Base-by-base conservation (phyloP, 2,888 invertebrate species). In the Synanthedon andrenaeformis region DNA sequence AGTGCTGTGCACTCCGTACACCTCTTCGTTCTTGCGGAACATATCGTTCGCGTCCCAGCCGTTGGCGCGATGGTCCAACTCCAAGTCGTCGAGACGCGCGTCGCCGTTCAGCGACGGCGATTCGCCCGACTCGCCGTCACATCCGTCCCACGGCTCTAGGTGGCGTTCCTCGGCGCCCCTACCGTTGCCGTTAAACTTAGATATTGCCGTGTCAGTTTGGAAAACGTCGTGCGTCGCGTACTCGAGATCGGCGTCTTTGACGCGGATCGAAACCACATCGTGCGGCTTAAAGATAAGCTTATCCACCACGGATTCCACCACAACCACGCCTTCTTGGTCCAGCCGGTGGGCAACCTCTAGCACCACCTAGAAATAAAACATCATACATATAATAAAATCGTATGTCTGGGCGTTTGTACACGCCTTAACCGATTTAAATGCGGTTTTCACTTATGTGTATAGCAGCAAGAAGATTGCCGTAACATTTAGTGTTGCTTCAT, bases 31-130 rank as follows among this genome's bases (percentile, higher is more conserved):
- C 51, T 51, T 51, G 35, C 51, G 19, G 84, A 99, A 99, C 98
- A 99, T 99, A 64, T 98, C 98, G 78, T 94, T 92, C 2, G 94
- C 94, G 88, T 97, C 96, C 98, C 99, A 99, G 56, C 98, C 98
- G 88, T 97, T 97, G 81, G 93, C 91, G 61, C 91, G 91, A 63
- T 91, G 89, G 70, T 94, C 94, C 55, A 94, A 79, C 62, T 92
- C 91, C 54, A 93, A 76, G 64, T 94, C 94, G 51, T 91, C 91
- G 55, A 91, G 89, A 35, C 90, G 88, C 51, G 89, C 89, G 66
- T 85, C 89, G 11, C 90, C 91, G 76, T 91, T 90, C 28, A 90
- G 76, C 67, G 89, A 78, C 58, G 82, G 79, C 64, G 86, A 56
- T 67, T 89, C 87, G 12, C 76, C 80, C 55, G 77, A 58, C 64